A percentile compares a stretch with the other conserved stretches of the same genome.
Conservation (phyloP, 2,113 vertebrate genomes). For the Loxodonta africana region DNA sequence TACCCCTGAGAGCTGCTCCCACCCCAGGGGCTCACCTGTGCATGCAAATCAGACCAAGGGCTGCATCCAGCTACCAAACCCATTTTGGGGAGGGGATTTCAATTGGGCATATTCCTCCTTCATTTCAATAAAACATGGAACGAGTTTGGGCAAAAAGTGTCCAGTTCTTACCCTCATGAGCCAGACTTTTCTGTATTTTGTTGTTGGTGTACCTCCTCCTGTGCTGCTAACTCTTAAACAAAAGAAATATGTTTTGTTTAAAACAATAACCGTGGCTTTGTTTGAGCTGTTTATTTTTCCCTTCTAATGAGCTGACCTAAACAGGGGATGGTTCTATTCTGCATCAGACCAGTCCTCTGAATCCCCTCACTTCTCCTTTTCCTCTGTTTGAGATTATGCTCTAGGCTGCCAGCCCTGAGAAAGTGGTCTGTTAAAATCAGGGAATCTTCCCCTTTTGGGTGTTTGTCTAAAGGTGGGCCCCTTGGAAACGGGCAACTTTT, state of each 20-base stretch:
- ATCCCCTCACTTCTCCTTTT: slow-evolving; percentile 66
- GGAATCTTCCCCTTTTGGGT: slow-evolving; percentile 56
- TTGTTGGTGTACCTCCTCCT: neutral
- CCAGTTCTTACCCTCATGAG: neutral
- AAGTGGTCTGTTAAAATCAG: slow-evolving; percentile 70
- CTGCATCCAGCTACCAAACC: neutral
- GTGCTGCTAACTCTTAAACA: neutral
- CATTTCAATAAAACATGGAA: neutral
- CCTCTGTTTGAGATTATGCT: slow-evolving; percentile 48
- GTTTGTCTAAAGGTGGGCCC: slow-evolving; percentile 27
- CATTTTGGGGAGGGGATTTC: neutral
- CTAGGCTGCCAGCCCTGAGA: slow-evolving; percentile 5
- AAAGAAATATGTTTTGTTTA: neutral
- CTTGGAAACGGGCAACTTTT: neutral
- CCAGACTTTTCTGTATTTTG: slow-evolving; percentile 14
- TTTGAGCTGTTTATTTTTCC: slow-evolving; percentile 51
- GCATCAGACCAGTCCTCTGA: neutral
- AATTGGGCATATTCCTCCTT: neutral
- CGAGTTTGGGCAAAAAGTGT: neutral
- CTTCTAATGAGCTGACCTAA: slow-evolving; percentile 53
- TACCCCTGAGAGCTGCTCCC: neutral
- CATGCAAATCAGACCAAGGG: neutral
- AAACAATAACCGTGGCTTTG: slow-evolving; percentile 46
- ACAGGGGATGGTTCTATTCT: neutral
- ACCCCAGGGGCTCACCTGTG: neutral